Evolutionary conservation across 2,888 invertebrate species (phyloP).

Genomic region (Archips crataeganus): DNA sequence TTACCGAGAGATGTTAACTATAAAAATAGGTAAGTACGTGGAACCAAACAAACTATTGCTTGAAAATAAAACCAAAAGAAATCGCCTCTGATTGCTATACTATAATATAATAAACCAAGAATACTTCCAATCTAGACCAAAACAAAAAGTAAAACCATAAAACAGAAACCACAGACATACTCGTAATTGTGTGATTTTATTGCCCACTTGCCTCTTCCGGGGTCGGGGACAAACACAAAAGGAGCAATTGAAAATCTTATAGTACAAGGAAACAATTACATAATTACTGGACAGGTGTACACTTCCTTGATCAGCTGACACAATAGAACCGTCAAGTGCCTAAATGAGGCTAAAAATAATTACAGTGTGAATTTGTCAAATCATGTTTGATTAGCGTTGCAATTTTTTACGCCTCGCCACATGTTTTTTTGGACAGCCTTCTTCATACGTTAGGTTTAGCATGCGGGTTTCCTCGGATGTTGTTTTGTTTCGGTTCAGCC

Average conservation of each 20-base stretch:
- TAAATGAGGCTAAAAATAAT: conserved; percentile 36
- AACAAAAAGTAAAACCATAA: not conserved
- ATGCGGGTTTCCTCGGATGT: not conserved
- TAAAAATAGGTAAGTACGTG: too few relatives aligned
- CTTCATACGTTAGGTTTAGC: not conserved
- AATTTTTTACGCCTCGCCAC: not conserved
- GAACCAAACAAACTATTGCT: too few relatives aligned
- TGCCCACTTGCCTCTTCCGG: conserved; percentile 17
- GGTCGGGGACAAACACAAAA: conserved; percentile 28
- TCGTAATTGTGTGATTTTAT: conserved; percentile 7
- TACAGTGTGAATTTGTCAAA: conserved; percentile 28
- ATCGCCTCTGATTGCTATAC: not conserved
- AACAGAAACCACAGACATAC: not conserved
- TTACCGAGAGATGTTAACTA: too few relatives aligned
- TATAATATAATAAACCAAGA: not conserved
- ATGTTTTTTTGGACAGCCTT: not conserved
- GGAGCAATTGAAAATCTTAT: conserved; percentile 30
- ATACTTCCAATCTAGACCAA: not conserved
- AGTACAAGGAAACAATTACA: conserved; percentile 39
- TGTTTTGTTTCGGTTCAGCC: too few relatives aligned
- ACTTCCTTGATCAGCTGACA: conserved; percentile 35
- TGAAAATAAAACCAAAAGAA: not conserved
- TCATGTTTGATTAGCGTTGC: conserved; percentile 23
- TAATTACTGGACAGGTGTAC: conserved; percentile 17
- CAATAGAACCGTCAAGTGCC: conserved; percentile 28